Base-by-base conservation (phyloP, 2,888 invertebrate genomes). In the Mallateleia sp. region DNA sequence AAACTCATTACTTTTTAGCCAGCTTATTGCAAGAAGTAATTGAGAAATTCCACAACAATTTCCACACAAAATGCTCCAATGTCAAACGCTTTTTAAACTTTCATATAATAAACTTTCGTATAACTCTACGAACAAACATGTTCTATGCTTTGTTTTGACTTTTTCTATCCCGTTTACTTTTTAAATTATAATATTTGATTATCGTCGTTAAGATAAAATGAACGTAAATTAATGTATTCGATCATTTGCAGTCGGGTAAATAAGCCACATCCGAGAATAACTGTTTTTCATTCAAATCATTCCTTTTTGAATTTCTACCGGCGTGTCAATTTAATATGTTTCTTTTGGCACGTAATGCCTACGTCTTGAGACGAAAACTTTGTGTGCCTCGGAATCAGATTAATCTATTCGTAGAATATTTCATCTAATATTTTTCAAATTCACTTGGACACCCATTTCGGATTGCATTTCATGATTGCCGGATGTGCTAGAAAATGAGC, bases 1-100 rank as follows among this genome's bases (percentile, higher is more conserved):
- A 66, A 66, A 60, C 78, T 78, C 58, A 78, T 74, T 66, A 84
- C 66, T 52, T 67, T 69, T 81, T 64, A 50, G 47, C 71, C 69
- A 78, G 86, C 85, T 91, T 89, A 88, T 88, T 88, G 87, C 66
- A 82, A 71, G 34, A 87, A 88, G 81, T 89, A 64, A 80, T 69
- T 79, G 25, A 72, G 66, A 89, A 85, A 85, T 67, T 60, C 20
- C 7, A 45, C n/a, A 58, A n/a, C n/a, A n/a, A n/a, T n/a, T n/a
- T n/a, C n/a, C n/a, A 60, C 47, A 71, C 45, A 69, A 69, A 54
- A 45, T 38, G 38, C 20, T 22, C 15, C n/a, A 38, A 47, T 47
- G 64, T 15, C 62, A 62, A 32, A 34, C 9, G 15, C 20, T 60
- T 32, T 60, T 60, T 56, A 56, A 24, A 52, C 25, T 22, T 24